Conservation (phyloP, 2,113 vertebrate species). For the Pogona vitticeps region DNA sequence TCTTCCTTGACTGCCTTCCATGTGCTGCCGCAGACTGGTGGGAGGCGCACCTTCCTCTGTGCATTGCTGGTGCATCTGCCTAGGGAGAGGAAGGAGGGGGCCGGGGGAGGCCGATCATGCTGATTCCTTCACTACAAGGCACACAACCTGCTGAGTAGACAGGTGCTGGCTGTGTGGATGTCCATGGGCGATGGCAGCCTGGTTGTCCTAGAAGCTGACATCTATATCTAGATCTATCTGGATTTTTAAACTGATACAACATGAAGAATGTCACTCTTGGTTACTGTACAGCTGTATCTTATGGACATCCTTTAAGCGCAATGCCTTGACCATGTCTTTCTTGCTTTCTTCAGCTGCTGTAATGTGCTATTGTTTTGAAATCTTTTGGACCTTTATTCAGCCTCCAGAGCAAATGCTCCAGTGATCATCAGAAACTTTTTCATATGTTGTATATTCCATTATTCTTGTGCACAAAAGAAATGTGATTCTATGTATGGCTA, state of each 20-base stretch:
- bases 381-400: conserved; percentile 33
- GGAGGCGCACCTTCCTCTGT: conserved; percentile 54
- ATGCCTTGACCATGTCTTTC: conserved; percentile 61
- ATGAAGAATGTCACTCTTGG: conserved; percentile 80
- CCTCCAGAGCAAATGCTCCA: conserved; percentile 61
- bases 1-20: conserved; percentile 73
- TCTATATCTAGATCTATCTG: conserved; percentile 80
- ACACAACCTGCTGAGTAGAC: conserved; percentile 81
- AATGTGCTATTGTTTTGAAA: conserved; percentile 46
- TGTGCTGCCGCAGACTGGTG: conserved; percentile 76
- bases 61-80: conserved; percentile 53
- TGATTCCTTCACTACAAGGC: conserved; percentile 72
- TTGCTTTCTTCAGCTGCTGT: conserved; percentile 56
- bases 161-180: conserved; percentile 79
- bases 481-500: conserved; percentile 15
- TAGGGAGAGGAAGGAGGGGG: conserved; percentile 27
- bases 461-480: conserved; percentile 34
- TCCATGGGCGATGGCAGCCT: conserved; percentile 75
- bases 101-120: conserved; percentile 50
- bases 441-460: conserved; percentile 32
- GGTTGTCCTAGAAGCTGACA: conserved; percentile 79
- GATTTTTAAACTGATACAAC: conserved; percentile 76
- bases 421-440: conserved; percentile 29
- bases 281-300: conserved; percentile 66
- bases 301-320: conserved; percentile 69